phyloP scores from a whole-genome alignment of 2,113 vertebrate genomes.

The Garra rufa region DNA sequence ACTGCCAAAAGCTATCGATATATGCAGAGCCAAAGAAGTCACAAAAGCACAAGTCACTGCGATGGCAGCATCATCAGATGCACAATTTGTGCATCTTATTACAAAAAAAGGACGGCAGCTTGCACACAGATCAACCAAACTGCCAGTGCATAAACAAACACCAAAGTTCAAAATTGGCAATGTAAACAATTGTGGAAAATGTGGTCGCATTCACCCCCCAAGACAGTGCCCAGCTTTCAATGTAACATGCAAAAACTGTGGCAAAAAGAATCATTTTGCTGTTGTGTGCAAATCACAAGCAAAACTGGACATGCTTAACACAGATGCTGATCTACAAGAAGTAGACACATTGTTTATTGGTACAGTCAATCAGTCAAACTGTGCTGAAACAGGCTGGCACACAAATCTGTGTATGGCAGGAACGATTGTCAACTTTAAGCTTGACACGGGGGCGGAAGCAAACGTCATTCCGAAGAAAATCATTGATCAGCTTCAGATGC shows the following conservation, averaged over 20 bases:
- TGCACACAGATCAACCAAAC: background rate
- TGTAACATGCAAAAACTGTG: constrained; percentile 3
- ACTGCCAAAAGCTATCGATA: background rate
- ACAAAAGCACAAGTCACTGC: background rate
- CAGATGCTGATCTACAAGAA: background rate
- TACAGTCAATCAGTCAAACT: background rate
- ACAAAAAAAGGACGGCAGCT: background rate
- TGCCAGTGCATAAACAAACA: too few species aligned
- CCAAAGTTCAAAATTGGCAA: too few species aligned
- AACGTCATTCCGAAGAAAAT: constrained; percentile 2
- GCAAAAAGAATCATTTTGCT: constrained; percentile 9
- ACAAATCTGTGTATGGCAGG: background rate
- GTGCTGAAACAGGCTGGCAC: constrained; percentile 5
- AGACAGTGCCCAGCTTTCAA: constrained; percentile 18
- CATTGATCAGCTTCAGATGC: background rate
- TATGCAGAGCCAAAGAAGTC: constrained; percentile 24
- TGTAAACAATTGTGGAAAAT: background rate
- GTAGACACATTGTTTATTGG: too few species aligned
- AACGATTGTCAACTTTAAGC: background rate
- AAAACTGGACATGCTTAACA: background rate
- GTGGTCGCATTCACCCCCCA: background rate
- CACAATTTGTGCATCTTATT: background rate
- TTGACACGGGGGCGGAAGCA: background rate
- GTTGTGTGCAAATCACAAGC: background rate
- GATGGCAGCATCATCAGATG: background rate